phyloP scores from a whole-genome alignment of 2,797 vertebrate species.

The Melanotaenia nigrans region DNA sequence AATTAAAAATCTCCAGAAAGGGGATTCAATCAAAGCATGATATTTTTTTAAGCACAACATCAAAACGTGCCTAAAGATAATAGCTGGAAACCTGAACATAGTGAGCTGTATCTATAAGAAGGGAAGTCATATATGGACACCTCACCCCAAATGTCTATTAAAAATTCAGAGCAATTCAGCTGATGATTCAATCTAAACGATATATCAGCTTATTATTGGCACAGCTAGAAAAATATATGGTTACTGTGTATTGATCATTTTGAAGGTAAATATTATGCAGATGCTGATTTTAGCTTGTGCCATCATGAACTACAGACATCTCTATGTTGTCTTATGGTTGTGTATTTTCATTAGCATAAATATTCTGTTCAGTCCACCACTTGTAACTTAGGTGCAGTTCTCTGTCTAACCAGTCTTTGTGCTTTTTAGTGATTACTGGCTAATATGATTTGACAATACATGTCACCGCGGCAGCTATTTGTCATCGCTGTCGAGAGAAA shows the following conservation, averaged over 20 bases:
- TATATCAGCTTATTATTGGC: not conserved
- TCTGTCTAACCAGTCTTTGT: constrained; percentile 22
- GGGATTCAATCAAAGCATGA: not conserved
- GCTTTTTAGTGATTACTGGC: constrained; percentile 48
- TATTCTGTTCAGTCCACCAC: constrained; percentile 3
- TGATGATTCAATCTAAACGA: not conserved
- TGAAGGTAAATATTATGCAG: not conserved
- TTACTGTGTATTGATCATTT: not conserved
- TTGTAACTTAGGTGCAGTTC: constrained; percentile 23
- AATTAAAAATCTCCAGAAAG: not conserved
- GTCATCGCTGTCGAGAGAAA: constrained; percentile 40
- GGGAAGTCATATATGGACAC: too few relatives aligned
- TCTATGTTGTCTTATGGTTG: not conserved
- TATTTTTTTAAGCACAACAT: not conserved
- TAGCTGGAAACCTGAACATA: too few relatives aligned
- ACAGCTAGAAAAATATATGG: not conserved
- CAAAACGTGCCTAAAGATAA: not conserved
- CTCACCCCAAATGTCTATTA: not conserved
- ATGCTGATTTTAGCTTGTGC: not conserved
- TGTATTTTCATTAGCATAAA: constrained; percentile 1
- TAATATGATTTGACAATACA: constrained; percentile 69
- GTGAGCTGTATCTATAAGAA: too few relatives aligned
- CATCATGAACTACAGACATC: not conserved
- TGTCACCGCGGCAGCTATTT: constrained; percentile 52
- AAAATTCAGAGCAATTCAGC: not conserved